Evolutionary conservation across 2,113 vertebrate species (phyloP).

Genomic region (Arothron firmamentum): DNA sequence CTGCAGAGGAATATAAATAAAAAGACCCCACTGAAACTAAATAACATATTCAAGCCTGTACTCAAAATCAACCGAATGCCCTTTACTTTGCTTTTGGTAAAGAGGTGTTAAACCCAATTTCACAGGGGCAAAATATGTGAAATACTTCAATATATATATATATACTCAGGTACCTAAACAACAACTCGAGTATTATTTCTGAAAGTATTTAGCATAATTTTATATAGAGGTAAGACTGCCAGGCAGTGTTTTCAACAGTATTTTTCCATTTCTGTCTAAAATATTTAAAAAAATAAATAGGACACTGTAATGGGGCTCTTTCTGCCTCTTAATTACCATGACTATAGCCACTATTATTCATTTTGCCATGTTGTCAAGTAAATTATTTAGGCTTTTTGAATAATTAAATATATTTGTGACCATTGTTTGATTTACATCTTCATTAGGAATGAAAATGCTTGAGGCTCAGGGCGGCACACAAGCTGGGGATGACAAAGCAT

Average conservation of each 20-base stretch:
- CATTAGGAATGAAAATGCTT: background rate
- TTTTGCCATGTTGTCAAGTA: background rate
- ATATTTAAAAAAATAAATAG: background rate
- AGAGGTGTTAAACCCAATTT: no score
- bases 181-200: no score
- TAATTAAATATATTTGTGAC: background rate
- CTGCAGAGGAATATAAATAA: no score
- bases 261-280: background rate
- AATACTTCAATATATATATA: no score
- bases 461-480: background rate
- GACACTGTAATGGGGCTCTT: background rate
- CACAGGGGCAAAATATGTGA: no score
- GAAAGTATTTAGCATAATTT: background rate
- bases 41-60: no score
- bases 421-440: background rate
- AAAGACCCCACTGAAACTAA: no score
- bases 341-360: background rate
- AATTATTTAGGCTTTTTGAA: background rate
- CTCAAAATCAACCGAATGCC: no score
- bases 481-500: background rate
- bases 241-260: background rate
- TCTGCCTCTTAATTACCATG: background rate
- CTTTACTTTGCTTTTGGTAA: no score
- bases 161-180: no score
- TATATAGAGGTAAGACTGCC: background rate